These are phyloP conservation scores for Typhlichthys subterraneus DNA, from an alignment of 2,797 vertebrate genomes.

Conservation along the genomic window DNA sequence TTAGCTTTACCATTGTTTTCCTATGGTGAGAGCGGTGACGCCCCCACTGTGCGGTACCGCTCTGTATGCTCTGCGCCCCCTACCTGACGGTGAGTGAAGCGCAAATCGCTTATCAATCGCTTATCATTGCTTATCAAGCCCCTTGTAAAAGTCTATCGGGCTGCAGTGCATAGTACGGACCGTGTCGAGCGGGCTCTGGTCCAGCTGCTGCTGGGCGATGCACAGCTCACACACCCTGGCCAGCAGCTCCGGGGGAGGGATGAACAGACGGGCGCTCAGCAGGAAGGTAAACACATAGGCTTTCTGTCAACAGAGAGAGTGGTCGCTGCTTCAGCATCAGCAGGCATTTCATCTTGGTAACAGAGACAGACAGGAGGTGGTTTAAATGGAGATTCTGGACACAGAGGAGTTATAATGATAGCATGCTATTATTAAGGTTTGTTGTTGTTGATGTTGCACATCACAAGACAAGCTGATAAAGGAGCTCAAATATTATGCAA, in stretches of 20 bases:
- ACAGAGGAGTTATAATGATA: not conserved
- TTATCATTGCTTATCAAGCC: too few species aligned
- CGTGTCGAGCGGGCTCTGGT: constrained; percentile 87
- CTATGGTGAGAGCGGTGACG: too few species aligned
- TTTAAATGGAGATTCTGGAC: constrained; percentile 27
- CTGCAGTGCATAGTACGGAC: constrained; percentile 63
- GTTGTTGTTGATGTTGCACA: too few species aligned
- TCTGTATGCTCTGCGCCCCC: too few species aligned
- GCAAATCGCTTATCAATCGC: too few species aligned
- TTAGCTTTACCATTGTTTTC: too few species aligned
- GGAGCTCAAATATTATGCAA: too few species aligned
- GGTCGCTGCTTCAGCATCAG: constrained; percentile 30
- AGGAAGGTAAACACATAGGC: constrained; percentile 91
- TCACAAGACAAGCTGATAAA: too few species aligned
- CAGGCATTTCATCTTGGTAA: constrained; percentile 28
- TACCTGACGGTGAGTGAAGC: too few species aligned
- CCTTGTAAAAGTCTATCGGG: constrained; percentile 26
- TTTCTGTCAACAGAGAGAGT: constrained; percentile 76
- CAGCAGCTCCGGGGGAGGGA: constrained; percentile 86
- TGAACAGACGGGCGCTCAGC: constrained; percentile 90
- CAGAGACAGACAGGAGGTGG: constrained; percentile 26
- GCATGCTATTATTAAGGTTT: too few species aligned
- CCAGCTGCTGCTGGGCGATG: constrained; percentile 88
- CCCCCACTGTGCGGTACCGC: too few species aligned
- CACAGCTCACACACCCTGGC: constrained; percentile 87